Evolutionary conservation across 2,113 vertebrate species (phyloP), one percentile per base, ranked within the genome.

Genomic region (Uria lomvia): DNA sequence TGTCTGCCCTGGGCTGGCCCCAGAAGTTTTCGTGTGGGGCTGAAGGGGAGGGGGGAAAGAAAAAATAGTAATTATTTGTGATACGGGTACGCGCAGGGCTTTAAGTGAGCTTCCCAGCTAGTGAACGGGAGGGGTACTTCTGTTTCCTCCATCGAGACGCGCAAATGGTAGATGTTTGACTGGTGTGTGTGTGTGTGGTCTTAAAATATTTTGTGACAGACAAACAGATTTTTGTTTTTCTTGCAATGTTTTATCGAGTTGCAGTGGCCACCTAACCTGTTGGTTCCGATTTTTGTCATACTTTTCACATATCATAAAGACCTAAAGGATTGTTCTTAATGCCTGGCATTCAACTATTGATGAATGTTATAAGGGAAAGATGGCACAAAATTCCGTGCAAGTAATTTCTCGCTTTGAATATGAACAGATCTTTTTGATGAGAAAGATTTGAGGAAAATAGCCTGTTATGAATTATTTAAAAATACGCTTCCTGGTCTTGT

Each of bases 271-370:
- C 38, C 13, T 59, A 55, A 71, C 23, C 38, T 38, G 15, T 71
- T n/a, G 8, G 42, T 53, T 80, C 12, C 11, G 63, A n/a, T n/a
- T 88, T 90, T 6, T 53, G 18, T 45, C 12, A 0, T 30, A 34
- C 16, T 72, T 78, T 68, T 9, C 12, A 6, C 4, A 0, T 36
- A 2, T 17, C 34, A 1, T 19, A 26, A 73, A 30, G 36, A 43
- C 23, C 5, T 9, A 11, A 76, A 45, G 24, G 50, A 11, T 66
- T 58, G 36, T 23, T 70, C 16, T 73, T 79, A 27, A 3, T 58
- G 26, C 13, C 27, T n/a, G 23, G 15, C 2, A 0, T 43, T 74
- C 1, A 2, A 1, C 29, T 77, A 0, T 66, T 34, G 19, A 15
- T 78, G 40, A 12, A 12, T 77, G 8, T 63, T 71, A 2, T 6